phyloP scores from a whole-genome alignment of 2,797 vertebrate genomes.

The Spondyliosoma cantharus region DNA sequence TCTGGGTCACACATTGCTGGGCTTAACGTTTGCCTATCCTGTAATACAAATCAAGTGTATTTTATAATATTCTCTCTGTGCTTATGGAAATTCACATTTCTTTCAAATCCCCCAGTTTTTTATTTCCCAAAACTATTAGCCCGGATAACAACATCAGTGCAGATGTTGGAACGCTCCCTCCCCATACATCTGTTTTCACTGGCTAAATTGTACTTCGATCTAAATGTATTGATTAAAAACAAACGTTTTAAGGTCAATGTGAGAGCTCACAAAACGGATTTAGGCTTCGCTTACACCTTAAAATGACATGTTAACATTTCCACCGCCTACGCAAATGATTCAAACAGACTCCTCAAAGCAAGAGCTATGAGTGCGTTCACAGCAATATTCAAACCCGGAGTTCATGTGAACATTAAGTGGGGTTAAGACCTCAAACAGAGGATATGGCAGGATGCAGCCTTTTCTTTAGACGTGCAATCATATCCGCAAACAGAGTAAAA shows the following conservation, averaged over 20 bases:
- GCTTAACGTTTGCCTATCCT: too few relatives aligned
- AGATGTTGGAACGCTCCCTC: neutral
- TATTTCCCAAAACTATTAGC: neutral
- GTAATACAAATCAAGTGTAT: too few relatives aligned
- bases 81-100: too few relatives aligned
- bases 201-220: neutral
- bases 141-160: neutral
- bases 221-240: neutral
- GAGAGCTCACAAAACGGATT: neutral
- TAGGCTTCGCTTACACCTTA: too few relatives aligned
- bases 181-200: constrained; percentile 1
- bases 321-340: neutral
- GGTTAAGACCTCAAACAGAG: neutral
- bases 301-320: neutral
- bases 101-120: neutral
- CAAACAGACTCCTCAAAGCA: neutral
- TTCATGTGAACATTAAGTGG: neutral
- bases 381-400: neutral
- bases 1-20: too few relatives aligned
- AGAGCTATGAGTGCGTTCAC: neutral
- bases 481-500: neutral
- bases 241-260: neutral
- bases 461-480: neutral
- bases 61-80: neutral
- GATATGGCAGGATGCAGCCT: neutral